Evolutionary conservation across 2,797 vertebrate genomes (phyloP).

Genomic region (Tragelaphus oryx): DNA sequence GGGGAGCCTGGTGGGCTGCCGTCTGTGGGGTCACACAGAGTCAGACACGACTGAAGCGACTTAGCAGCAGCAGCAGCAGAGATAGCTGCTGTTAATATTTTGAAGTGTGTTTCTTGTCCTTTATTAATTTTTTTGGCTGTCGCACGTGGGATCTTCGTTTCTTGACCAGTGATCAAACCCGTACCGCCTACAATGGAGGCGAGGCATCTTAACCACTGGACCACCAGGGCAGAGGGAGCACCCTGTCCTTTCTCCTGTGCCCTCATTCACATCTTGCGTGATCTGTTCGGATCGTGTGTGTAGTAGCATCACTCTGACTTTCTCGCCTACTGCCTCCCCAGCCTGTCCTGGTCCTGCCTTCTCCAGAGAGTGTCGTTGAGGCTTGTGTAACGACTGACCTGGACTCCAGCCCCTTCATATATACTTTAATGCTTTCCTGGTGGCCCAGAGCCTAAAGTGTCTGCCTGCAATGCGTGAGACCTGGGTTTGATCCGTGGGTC

Average conservation of each 20-base stretch:
- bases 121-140: background rate
- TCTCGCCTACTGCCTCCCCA: rapidly evolving
- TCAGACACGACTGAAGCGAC: too few relatives aligned
- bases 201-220: background rate
- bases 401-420: rapidly evolving
- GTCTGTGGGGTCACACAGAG: too few relatives aligned
- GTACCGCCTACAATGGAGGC: rapidly evolving
- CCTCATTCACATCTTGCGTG: rapidly evolving
- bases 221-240: background rate
- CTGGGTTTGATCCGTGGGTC: background rate
- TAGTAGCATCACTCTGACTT: rapidly evolving
- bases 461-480: background rate
- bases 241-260: background rate
- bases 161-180: background rate
- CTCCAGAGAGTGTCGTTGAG: rapidly evolving
- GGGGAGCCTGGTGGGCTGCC: too few relatives aligned
- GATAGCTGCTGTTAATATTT: rapidly evolving
- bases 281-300: rapidly evolving
- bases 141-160: background rate
- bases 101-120: background rate
- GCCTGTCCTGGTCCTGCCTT: rapidly evolving
- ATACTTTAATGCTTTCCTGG: background rate
- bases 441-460: background rate
- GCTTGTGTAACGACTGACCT: background rate
- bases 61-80: too few relatives aligned